Evolutionary conservation across 92 coral and sea anemone genomes (phyloP).

Genomic region (Porites lobata): DNA sequence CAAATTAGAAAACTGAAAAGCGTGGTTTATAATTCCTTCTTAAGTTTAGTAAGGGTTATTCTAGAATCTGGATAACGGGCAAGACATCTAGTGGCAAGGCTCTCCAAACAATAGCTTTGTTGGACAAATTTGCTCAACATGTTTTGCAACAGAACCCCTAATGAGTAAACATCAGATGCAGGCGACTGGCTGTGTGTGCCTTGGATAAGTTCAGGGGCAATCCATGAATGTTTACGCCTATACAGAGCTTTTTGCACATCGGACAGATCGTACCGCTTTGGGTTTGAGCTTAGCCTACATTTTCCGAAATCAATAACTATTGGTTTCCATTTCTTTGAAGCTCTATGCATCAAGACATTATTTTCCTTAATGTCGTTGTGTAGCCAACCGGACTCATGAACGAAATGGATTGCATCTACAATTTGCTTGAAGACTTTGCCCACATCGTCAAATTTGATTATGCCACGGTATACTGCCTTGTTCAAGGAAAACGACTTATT

Average conservation of each 20-base stretch:
- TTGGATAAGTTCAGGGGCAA: neutral
- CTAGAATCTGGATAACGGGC: neutral
- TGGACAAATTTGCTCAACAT: neutral
- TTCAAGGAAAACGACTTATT: neutral
- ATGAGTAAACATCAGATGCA: neutral
- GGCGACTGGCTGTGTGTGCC: neutral
- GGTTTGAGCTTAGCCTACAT: neutral
- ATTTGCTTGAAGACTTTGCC: neutral
- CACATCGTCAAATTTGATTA: neutral
- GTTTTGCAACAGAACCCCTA: neutral
- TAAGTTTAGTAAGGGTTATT: neutral
- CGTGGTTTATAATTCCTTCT: neutral
- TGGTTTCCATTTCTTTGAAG: neutral
- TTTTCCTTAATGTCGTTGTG: conserved; percentile 5
- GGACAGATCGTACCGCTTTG: neutral
- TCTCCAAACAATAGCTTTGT: neutral
- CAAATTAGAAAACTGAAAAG: too few species aligned
- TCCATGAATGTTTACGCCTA: neutral
- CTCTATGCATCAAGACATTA: neutral
- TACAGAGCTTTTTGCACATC: neutral
- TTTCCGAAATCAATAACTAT: neutral
- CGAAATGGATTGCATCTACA: neutral
- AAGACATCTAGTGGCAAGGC: neutral
- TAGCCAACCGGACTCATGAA: conserved; percentile 1
- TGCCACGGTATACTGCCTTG: neutral